phyloP scores from a whole-genome alignment of 2,888 invertebrate genomes.

The Nymphalis polychloros region DNA sequence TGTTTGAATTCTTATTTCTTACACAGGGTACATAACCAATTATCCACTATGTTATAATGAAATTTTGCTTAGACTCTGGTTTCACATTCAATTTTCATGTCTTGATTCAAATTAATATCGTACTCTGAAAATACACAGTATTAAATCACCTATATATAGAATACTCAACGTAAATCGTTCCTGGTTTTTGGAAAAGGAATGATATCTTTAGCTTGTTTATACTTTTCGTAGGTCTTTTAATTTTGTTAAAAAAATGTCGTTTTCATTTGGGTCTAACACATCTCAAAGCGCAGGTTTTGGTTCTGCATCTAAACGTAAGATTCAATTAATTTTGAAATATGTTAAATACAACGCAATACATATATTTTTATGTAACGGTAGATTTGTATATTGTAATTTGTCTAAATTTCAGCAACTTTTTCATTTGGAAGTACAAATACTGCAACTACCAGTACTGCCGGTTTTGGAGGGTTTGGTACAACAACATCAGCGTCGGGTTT shows the following conservation, averaged over 20 bases:
- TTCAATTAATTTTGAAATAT: neutral
- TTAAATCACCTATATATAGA: too few species aligned
- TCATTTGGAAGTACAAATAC: slow-evolving; percentile 78
- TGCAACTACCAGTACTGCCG: slow-evolving; percentile 74
- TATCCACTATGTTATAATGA: too few species aligned
- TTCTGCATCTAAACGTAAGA: slow-evolving; percentile 82
- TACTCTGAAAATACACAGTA: too few species aligned
- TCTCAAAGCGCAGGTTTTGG: slow-evolving; percentile 71
- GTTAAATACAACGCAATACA: neutral
- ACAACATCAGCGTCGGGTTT: slow-evolving; percentile 72
- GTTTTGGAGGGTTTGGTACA: slow-evolving; percentile 70
- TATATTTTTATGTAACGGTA: neutral
- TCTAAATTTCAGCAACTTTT: slow-evolving; percentile 63
- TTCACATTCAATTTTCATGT: too few species aligned
- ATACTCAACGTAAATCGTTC: neutral
- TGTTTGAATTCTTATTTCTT: too few species aligned
- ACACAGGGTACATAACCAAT: too few species aligned
- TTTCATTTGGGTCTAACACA: slow-evolving; percentile 67
- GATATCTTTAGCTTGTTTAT: neutral
- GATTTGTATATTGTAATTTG: neutral
- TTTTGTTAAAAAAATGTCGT: slow-evolving; percentile 60
- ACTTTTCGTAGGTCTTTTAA: neutral
- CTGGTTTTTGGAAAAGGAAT: neutral
- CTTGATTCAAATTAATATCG: too few species aligned
- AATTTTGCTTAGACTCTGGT: too few species aligned